These are phyloP conservation scores for Struthio camelus DNA, from an alignment of 2,113 vertebrate species.

Conservation along the genomic window DNA sequence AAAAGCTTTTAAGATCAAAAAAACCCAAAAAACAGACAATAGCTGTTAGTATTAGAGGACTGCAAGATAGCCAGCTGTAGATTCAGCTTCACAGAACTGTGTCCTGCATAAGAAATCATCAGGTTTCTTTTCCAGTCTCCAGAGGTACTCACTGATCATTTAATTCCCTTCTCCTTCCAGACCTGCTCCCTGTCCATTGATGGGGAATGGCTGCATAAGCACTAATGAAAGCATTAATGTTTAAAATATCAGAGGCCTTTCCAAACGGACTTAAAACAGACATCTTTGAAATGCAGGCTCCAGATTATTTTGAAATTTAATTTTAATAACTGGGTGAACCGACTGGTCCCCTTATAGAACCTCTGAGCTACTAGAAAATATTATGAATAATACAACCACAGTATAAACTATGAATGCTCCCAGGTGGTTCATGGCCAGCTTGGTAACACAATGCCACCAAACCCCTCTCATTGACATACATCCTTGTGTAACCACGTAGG, in stretches of 20 bases:
- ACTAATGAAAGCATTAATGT: too few species aligned
- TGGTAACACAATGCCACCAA: not conserved
- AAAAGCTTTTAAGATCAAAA: not conserved
- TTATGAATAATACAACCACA: not conserved
- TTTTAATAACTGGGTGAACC: not conserved
- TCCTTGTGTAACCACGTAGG: not conserved
- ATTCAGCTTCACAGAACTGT: not conserved
- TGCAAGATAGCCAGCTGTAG: not conserved
- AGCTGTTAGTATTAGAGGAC: not conserved
- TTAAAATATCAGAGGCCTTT: not conserved
- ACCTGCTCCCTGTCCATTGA: not conserved
- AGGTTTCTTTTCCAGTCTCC: not conserved
- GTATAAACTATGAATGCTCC: not conserved
- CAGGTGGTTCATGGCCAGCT: not conserved
- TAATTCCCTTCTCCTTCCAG: not conserved
- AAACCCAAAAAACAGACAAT: not conserved
- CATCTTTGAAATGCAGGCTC: not conserved
- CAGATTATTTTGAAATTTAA: not conserved
- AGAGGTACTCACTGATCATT: not conserved
- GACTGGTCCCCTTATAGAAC: not conserved
- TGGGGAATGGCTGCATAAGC: not conserved
- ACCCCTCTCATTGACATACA: not conserved
- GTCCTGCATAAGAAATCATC: not conserved
- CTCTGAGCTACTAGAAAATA: not conserved
- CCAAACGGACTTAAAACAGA: not conserved